These are phyloP conservation scores for Caradrina kadenii DNA, from an alignment of 2,888 invertebrate species.

Conservation along the genomic window DNA sequence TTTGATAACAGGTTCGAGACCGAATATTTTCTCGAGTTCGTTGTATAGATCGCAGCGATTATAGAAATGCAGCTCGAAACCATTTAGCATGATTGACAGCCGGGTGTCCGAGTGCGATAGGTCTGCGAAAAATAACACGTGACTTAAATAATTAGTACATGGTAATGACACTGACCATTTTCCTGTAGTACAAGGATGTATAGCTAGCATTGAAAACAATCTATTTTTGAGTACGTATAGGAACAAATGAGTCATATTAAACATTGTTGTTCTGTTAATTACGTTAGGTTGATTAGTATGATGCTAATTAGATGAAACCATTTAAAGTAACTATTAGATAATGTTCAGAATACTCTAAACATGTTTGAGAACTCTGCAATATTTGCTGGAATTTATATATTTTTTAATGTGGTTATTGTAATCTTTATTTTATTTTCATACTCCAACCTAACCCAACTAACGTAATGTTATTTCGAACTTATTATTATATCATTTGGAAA, in stretches of 20 bases:
- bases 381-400: not conserved
- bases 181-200: slow-evolving; percentile 40
- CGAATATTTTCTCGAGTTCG: slow-evolving; percentile 96
- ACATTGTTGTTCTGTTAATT: slow-evolving; percentile 43
- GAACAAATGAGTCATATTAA: slow-evolving; percentile 25
- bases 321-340: slow-evolving; percentile 30
- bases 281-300: slow-evolving; percentile 33
- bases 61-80: slow-evolving; percentile 98
- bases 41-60: slow-evolving; percentile 97
- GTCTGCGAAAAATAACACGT: slow-evolving; percentile 90
- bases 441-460: too few relatives aligned
- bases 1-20: slow-evolving; percentile 94
- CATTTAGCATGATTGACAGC: slow-evolving; percentile 97
- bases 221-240: slow-evolving; percentile 20
- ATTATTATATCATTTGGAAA: too few relatives aligned
- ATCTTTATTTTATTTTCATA: too few relatives aligned
- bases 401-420: too few relatives aligned
- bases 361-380: not conserved
- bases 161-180: slow-evolving; percentile 30
- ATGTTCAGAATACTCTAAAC: slow-evolving; percentile 7
- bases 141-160: slow-evolving; percentile 22
- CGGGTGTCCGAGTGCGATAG: slow-evolving; percentile 98
- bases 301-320: slow-evolving; percentile 54
- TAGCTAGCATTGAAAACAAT: slow-evolving; percentile 23
- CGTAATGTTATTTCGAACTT: too few relatives aligned